A percentile compares a stretch with the other conserved stretches of the same genome.
These are phyloP conservation scores for Agrypnia vestita DNA, from an alignment of 1,140 invertebrate species.

Conservation along the genomic window DNA sequence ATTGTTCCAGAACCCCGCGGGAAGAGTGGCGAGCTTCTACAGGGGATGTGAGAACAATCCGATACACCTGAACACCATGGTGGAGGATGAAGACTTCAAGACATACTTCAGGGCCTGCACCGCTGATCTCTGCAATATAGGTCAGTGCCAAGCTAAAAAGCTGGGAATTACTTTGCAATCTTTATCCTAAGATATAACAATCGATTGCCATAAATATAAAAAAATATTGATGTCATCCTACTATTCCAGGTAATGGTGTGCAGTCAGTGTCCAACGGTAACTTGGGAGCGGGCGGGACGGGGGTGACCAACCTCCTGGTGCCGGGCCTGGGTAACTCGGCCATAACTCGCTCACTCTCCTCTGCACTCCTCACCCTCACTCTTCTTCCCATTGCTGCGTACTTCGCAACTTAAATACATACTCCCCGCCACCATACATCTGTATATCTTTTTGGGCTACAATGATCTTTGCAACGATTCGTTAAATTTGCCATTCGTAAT, in stretches of 20 bases:
- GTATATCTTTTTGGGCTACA: no score
- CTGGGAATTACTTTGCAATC: not conserved
- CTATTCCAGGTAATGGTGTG: slow-evolving; percentile 66
- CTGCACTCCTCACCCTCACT: not conserved
- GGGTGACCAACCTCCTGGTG: slow-evolving; percentile 66
- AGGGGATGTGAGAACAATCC: slow-evolving; percentile 70
- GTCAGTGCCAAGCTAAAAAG: slow-evolving; percentile 62
- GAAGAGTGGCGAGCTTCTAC: slow-evolving; percentile 68
- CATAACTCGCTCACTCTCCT: not conserved
- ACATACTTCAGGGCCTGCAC: slow-evolving; percentile 72
- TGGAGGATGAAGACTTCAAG: slow-evolving; percentile 68
- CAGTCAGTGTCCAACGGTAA: slow-evolving; percentile 66
- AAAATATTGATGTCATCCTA: no score
- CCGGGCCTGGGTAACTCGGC: slow-evolving; percentile 63
- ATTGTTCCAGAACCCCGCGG: slow-evolving; percentile 68
- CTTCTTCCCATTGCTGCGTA: not conserved
- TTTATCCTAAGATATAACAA: not conserved
- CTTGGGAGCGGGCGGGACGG: slow-evolving; percentile 63
- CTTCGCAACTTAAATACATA: no score
- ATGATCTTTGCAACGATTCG: no score
- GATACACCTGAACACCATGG: slow-evolving; percentile 68
- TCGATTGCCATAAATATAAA: no score
- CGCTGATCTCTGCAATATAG: slow-evolving; percentile 70
- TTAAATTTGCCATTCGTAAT: no score
- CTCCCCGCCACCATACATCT: no score